These are phyloP conservation scores for Rattus norvegicus DNA, from an alignment of 2,113 vertebrate species.

Conservation along the genomic window GRCr8 NC_086021.1:132966501-132967000, in stretches of 20 bases:
- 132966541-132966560: neutral
- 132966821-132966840: neutral
- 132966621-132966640: neutral
- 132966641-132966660: neutral
- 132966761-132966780: neutral
- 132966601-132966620: neutral
- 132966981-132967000: neutral
- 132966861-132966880: neutral
- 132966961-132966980: neutral
- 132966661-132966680: neutral
- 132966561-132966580: neutral
- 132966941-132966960: neutral
- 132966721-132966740: neutral
- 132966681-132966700: neutral
- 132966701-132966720: neutral
- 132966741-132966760: neutral
- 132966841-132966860: neutral
- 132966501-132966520: neutral
- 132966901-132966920: neutral
- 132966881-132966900: neutral
- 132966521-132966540: constrained; percentile 2
- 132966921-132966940: neutral
- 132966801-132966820: neutral
- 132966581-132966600: neutral
- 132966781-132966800: neutral